Percentiles rank a stretch among this genome's conserved stretches.
phyloP scores from a whole-genome alignment of 2,113 vertebrate species.

The Gymnocephalus cernua region DNA sequence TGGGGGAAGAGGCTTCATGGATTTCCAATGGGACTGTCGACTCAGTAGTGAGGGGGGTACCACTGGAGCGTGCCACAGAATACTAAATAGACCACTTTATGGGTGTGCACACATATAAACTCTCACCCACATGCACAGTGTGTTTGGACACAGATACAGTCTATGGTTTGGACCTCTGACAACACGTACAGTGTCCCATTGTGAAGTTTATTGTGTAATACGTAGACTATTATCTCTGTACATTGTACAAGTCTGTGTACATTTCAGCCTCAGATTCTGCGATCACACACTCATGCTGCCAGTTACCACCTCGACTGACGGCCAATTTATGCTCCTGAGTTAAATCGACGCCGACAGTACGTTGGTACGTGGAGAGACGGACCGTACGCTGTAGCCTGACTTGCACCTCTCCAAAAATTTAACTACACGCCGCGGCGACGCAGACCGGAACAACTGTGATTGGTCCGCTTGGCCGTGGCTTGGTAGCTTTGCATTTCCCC shows the following conservation, averaged over 20 bases:
- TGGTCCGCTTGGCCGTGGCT: too few species aligned
- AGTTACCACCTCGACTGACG: too few species aligned
- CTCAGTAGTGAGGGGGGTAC: constrained; percentile 9
- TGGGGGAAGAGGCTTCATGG: constrained; percentile 62
- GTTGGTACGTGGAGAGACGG: too few species aligned
- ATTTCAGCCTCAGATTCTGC: too few species aligned
- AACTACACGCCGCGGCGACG: too few species aligned
- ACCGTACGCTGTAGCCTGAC: too few species aligned
- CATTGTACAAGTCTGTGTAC: background rate
- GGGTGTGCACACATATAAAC: background rate
- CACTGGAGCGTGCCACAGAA: constrained; percentile 18
- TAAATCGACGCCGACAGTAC: too few species aligned
- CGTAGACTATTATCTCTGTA: background rate
- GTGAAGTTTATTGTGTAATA: background rate
- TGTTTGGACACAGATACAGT: background rate
- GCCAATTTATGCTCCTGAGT: too few species aligned
- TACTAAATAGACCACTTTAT: constrained; percentile 37
- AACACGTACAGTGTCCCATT: constrained; percentile 5
- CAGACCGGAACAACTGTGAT: too few species aligned
- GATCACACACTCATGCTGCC: too few species aligned
- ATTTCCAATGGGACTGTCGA: constrained; percentile 68
- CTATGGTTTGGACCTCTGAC: background rate
- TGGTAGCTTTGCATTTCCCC: too few species aligned
- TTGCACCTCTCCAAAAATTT: too few species aligned
- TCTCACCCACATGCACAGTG: background rate